Percentiles rank a stretch among this genome's conserved stretches.
phyloP scores from a whole-genome alignment of 2,797 vertebrate species.

The Tragopan temminckii region DNA sequence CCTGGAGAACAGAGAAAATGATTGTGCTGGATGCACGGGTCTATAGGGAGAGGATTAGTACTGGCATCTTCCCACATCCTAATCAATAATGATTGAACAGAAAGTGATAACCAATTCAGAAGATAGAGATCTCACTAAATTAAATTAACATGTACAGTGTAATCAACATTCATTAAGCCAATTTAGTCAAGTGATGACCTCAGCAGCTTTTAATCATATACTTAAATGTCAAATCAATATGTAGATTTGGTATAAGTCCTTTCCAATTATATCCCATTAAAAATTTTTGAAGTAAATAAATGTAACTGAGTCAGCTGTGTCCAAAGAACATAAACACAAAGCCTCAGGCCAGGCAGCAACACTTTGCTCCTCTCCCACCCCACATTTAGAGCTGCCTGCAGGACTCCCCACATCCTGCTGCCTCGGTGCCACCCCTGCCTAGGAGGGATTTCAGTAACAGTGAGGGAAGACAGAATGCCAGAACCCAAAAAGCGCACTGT shows the following conservation, averaged over 20 bases:
- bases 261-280: conserved; percentile 76
- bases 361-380: neutral
- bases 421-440: neutral
- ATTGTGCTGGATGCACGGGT: fast-evolving
- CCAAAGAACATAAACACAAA: neutral
- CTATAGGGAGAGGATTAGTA: neutral
- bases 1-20: fast-evolving
- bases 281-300: conserved; percentile 77
- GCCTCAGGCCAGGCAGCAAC: fast-evolving
- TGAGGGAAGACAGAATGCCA: fast-evolving
- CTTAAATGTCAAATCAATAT: conserved; percentile 84
- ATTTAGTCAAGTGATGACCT: conserved; percentile 85
- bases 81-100: conserved; percentile 75
- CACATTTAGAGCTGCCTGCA: neutral
- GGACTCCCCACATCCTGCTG: neutral
- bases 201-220: conserved; percentile 84
- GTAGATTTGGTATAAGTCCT: conserved; percentile 75
- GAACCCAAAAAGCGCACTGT: neutral
- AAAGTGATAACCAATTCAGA: conserved; percentile 73
- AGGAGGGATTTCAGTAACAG: neutral
- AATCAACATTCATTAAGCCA: conserved; percentile 84
- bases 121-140: conserved; percentile 81
- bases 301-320: neutral
- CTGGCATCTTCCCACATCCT: conserved; percentile 13
- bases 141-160: conserved; percentile 81